Percentiles rank a stretch among this genome's conserved stretches.
Evolutionary conservation across 2,797 vertebrate genomes (phyloP).

Genomic region (Corythornis leucogaster): DNA sequence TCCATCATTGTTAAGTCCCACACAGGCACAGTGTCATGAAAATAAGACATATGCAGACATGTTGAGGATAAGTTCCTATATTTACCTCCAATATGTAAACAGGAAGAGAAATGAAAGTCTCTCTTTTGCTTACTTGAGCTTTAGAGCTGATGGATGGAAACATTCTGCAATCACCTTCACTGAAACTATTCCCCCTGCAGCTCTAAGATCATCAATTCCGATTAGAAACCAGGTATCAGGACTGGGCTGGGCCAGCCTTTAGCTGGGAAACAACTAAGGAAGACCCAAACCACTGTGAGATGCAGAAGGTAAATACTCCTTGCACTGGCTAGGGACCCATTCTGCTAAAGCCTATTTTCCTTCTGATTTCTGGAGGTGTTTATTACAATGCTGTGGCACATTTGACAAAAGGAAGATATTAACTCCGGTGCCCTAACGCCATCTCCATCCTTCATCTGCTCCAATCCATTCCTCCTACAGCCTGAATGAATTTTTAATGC

Average conservation of each 20-base stretch:
- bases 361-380: neutral
- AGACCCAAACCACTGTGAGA: neutral
- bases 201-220: neutral
- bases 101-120: rapidly evolving
- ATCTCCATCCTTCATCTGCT: neutral
- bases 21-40: conserved; percentile 17
- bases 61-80: neutral
- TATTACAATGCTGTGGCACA: neutral
- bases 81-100: neutral
- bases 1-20: conserved; percentile 25
- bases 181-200: neutral
- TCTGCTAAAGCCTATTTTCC: neutral
- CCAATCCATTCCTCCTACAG: neutral
- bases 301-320: neutral
- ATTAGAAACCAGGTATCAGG: neutral
- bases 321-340: rapidly evolving
- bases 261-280: neutral
- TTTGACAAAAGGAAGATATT: neutral
- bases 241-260: neutral
- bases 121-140: neutral
- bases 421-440: neutral
- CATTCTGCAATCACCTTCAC: neutral
- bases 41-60: conserved; percentile 45
- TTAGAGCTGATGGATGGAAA: neutral
- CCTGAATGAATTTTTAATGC: neutral